A percentile compares a stretch with the other conserved stretches of the same genome.
Conservation (phyloP, 2,888 invertebrate species). For the Nomada hirtipes region DNA sequence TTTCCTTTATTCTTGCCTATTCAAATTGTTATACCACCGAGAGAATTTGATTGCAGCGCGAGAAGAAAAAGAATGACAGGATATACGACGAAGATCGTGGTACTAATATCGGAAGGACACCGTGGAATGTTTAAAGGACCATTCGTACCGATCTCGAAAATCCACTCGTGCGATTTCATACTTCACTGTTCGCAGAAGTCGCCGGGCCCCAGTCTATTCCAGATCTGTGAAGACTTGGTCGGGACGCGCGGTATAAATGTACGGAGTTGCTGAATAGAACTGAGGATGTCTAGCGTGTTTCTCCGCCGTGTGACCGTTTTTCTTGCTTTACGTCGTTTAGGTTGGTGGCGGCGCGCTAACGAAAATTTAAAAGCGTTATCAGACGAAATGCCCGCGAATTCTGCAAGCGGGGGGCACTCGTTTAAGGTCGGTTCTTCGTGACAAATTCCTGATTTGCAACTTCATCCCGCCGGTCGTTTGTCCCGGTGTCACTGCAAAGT, state of each 20-base stretch:
- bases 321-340: conserved; percentile 71
- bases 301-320: conserved; percentile 63
- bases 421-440: conserved; percentile 46
- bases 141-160: conserved; percentile 23
- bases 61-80: no score
- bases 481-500: conserved; percentile 50
- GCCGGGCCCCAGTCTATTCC: background rate
- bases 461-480: conserved; percentile 59
- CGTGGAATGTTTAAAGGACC: conserved; percentile 10
- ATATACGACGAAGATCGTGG: no score
- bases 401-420: conserved; percentile 33
- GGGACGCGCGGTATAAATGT: conserved; percentile 54
- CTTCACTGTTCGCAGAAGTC: background rate
- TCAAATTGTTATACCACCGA: no score
- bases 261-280: conserved; percentile 53
- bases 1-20: no score
- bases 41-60: no score
- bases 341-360: conserved; percentile 49
- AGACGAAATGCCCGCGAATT: conserved; percentile 50
- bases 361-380: conserved; percentile 72
- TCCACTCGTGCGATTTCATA: conserved; percentile 6
- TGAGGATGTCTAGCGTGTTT: conserved; percentile 57
- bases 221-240: conserved; percentile 28
- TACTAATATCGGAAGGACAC: background rate
- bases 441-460: conserved; percentile 72